Conservation (phyloP, 2,888 invertebrate genomes). For the Nemoura dubitans region DNA sequence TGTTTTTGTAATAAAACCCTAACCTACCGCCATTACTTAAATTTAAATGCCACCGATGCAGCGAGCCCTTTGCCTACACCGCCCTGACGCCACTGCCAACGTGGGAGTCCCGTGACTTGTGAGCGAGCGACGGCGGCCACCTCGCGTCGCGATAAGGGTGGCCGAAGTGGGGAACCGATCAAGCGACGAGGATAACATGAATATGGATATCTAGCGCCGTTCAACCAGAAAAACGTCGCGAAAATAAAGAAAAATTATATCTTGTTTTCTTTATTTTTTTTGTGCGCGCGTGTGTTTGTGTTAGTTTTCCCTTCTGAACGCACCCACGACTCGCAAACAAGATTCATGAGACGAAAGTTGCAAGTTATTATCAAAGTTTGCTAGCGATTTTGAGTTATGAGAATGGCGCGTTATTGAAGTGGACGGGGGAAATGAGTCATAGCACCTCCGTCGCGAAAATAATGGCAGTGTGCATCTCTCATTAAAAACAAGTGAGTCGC, state of each 20-base stretch:
- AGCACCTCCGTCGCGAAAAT: neutral
- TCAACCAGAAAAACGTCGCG: neutral
- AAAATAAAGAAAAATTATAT: neutral
- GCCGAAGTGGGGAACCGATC: neutral
- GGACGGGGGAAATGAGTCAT: neutral
- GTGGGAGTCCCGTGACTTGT: neutral
- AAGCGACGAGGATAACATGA: conserved; percentile 14
- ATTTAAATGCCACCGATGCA: too few relatives aligned
- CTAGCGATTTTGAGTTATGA: neutral
- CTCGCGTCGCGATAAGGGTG: neutral
- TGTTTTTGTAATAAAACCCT: too few relatives aligned
- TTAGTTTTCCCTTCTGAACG: neutral
- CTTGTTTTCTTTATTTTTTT: neutral
- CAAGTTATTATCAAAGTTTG: neutral
- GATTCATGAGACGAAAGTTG: neutral
- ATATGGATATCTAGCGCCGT: conserved; percentile 28
- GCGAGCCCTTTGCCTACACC: too few relatives aligned
- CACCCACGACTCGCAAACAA: neutral
- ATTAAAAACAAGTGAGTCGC: neutral
- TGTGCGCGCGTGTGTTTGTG: too few relatives aligned
- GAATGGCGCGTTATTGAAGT: neutral
- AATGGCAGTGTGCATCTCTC: neutral
- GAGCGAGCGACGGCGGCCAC: neutral
- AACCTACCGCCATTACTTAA: too few relatives aligned
- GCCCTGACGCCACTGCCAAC: neutral